Base-by-base conservation (phyloP, 2,888 invertebrate species). In the Andrena bucephala region DNA sequence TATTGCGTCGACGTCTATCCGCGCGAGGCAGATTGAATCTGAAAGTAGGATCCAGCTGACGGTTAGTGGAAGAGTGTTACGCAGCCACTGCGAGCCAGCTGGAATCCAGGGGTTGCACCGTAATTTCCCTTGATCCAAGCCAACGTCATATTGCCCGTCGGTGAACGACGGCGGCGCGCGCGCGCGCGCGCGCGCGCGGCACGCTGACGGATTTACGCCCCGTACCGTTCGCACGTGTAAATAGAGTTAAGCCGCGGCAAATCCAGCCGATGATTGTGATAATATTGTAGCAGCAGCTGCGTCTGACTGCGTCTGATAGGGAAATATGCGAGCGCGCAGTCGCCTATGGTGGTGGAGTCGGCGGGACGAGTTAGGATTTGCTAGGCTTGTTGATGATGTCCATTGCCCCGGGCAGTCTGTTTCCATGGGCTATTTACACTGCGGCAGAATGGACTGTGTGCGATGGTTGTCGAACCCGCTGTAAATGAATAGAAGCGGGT, bases 211-310 rank as follows among this genome's bases (percentile, higher is more conserved):
- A 67, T 67, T 73, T 62, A 54, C 60, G 31, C 52, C 10, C 27
- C 24, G 10, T 8, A 3, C 13, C n/a, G 73, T 77, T 66, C 73
- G 66, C 63, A 10, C 60, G 31, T 31, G 63, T 57, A 72, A 77
- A 72, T 59, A 57, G 57, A 66, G 54, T 57, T 62, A 63, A 76
- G 68, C 60, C 29, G 8, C 27, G 59, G 48, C 24, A n/a, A 16
- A 20, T 27, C 42, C 29, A 29, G 29, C 54, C 62, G 75, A 62
- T 36, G 33, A 36, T 62, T 33, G 75, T 59, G 75, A 75, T 75
- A 75, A 75, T 75, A 75, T 75, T 75, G 75, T 62, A 62, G 60
- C 60, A 52, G 33, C 75, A 10, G n/a, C 5, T 7, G 50, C 36
- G 62, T 52, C 75, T 52, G 69, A 69, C 60, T 75, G 60, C 16